Evolutionary conservation across 2,797 vertebrate genomes (phyloP).

Genomic region (Sebastes nivosus): DNA sequence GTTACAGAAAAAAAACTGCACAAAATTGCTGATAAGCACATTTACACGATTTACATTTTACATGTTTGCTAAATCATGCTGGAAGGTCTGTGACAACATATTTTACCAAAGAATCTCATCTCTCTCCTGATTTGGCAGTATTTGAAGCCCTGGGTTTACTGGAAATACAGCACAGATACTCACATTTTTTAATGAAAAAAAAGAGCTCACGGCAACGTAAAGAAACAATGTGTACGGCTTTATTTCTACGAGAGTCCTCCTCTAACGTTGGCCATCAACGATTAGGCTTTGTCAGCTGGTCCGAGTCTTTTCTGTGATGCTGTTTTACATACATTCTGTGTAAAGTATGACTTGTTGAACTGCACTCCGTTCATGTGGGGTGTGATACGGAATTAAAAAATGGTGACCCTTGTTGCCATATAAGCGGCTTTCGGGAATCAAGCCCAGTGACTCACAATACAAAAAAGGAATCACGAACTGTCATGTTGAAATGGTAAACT

Average conservation of each 20-base stretch:
- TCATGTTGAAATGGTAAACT: slow-evolving; percentile 70
- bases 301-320: slow-evolving; percentile 50
- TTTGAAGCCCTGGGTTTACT: slow-evolving; percentile 54
- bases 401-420: slow-evolving; percentile 45
- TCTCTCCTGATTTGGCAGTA: slow-evolving; percentile 16
- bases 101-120: slow-evolving; percentile 38
- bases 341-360: slow-evolving; percentile 60
- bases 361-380: slow-evolving; percentile 52
- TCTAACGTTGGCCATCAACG: slow-evolving; percentile 3
- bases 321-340: slow-evolving; percentile 42
- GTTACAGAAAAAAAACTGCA: slow-evolving; percentile 37
- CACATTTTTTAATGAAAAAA: not conserved
- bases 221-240: slow-evolving; percentile 3
- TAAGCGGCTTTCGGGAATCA: slow-evolving; percentile 71
- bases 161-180: slow-evolving; percentile 51
- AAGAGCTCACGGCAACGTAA: slow-evolving; percentile 6
- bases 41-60: not conserved
- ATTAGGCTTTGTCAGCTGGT: slow-evolving; percentile 52
- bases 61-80: slow-evolving; percentile 21
- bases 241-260: slow-evolving; percentile 6
- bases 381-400: slow-evolving; percentile 67
- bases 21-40: slow-evolving; percentile 35
- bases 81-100: slow-evolving; percentile 17
- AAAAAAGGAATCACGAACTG: slow-evolving; percentile 63
- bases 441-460: slow-evolving; percentile 51